Evolutionary conservation across 1,140 invertebrate species (phyloP).

Genomic region (Episyrphus balteatus): DNA sequence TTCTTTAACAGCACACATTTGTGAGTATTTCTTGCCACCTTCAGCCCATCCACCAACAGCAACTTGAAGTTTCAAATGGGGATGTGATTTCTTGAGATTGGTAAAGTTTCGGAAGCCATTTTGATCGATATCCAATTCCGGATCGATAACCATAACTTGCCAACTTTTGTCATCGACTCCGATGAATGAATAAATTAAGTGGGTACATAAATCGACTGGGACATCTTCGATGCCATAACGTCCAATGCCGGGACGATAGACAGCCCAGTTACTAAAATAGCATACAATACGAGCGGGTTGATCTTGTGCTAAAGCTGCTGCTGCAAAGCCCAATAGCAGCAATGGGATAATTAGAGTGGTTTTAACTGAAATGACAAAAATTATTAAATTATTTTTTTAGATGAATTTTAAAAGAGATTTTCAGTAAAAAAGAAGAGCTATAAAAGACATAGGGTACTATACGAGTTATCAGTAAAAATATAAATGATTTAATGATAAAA

Average conservation of each 20-base stretch:
- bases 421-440: too few species aligned
- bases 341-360: too few species aligned
- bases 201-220: slow-evolving; percentile 71
- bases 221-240: slow-evolving; percentile 73
- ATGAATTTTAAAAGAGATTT: too few species aligned
- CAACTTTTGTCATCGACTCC: slow-evolving; percentile 68
- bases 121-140: slow-evolving; percentile 64
- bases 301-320: slow-evolving; percentile 5
- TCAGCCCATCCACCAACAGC: slow-evolving; percentile 84
- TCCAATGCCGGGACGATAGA: slow-evolving; percentile 71
- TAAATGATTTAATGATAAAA: too few species aligned
- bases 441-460: too few species aligned
- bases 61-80: slow-evolving; percentile 62
- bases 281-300: slow-evolving; percentile 56
- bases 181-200: slow-evolving; percentile 83
- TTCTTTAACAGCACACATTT: slow-evolving; percentile 56
- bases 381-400: too few species aligned
- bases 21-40: slow-evolving; percentile 74
- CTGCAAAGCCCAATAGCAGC: slow-evolving; percentile 4
- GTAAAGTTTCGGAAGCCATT: slow-evolving; percentile 78
- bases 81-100: slow-evolving; percentile 55
- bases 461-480: too few species aligned
- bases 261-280: slow-evolving; percentile 87
- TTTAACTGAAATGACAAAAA: too few species aligned
- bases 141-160: slow-evolving; percentile 68